A percentile compares a stretch with the other conserved stretches of the same genome.
Evolutionary conservation across 1,140 invertebrate genomes (phyloP).

Genomic region (Parapsyche elsis): DNA sequence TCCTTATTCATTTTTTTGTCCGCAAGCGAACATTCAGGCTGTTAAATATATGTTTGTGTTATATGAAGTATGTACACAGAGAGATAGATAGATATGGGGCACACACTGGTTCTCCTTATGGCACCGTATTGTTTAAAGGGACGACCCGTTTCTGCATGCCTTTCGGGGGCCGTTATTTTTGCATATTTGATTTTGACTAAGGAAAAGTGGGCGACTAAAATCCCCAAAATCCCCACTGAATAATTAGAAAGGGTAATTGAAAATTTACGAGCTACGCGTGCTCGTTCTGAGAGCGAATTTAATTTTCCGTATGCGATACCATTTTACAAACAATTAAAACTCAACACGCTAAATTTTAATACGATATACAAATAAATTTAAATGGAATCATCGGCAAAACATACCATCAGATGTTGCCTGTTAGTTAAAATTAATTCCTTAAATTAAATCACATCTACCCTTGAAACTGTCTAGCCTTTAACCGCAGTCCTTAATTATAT

Average conservation of each 20-base stretch:
- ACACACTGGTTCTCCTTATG: too few species aligned
- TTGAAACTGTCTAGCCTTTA: too few species aligned
- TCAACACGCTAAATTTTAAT: not conserved
- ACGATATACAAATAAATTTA: too few species aligned
- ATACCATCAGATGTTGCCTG: not conserved
- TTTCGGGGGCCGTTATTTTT: not conserved
- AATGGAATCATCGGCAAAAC: not conserved
- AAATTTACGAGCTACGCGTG: constrained; percentile 16
- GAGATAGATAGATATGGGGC: too few species aligned
- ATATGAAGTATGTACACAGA: too few species aligned
- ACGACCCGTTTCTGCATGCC: too few species aligned
- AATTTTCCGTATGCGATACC: not conserved
- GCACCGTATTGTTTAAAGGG: too few species aligned
- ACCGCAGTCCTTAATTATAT: too few species aligned
- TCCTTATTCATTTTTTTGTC: too few species aligned
- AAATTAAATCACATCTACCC: not conserved
- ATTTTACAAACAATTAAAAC: not conserved
- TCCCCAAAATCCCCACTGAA: not conserved
- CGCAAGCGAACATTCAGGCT: too few species aligned
- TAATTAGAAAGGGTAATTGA: constrained; percentile 24
- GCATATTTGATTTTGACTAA: constrained; percentile 17
- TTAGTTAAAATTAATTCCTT: not conserved
- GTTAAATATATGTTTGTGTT: too few species aligned
- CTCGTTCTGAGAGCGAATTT: not conserved
- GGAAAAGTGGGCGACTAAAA: constrained; percentile 10